A percentile compares a stretch with the other conserved stretches of the same genome.
These are phyloP conservation scores for Syndactyla subalaris DNA, from an alignment of 2,797 vertebrate species.

Conservation along the genomic window DNA sequence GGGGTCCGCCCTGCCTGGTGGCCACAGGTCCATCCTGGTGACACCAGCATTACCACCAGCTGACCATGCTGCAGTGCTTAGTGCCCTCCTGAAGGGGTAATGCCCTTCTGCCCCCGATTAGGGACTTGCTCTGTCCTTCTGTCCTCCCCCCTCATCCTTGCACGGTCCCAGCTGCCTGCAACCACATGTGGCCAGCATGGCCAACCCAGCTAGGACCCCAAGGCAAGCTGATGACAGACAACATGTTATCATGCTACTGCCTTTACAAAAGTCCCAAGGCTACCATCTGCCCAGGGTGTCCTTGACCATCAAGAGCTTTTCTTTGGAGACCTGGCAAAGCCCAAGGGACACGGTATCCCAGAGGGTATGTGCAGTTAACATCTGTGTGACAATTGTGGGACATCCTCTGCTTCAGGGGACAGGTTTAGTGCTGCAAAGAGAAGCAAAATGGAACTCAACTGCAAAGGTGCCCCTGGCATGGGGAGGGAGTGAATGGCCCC, in stretches of 20 bases:
- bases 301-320: background rate
- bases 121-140: background rate
- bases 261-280: background rate
- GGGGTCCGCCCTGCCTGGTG: background rate
- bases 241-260: background rate
- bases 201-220: background rate
- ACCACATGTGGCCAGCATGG: background rate
- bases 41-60: fast-evolving
- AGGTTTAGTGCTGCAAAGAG: background rate
- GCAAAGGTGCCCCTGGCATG: background rate
- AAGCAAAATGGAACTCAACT: background rate
- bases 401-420: background rate
- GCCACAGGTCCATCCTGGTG: background rate
- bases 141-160: background rate
- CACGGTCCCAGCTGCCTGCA: background rate
- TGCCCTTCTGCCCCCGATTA: background rate
- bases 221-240: background rate
- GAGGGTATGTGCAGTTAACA: background rate
- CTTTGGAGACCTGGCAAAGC: background rate
- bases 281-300: background rate
- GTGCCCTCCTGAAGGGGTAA: background rate
- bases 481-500: background rate
- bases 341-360: background rate
- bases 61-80: fast-evolving
- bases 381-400: background rate